A percentile compares a stretch with the other conserved stretches of the same genome.
Conservation (phyloP, 2,888 invertebrate species). For the Pycnomerus fuliginosus region DNA sequence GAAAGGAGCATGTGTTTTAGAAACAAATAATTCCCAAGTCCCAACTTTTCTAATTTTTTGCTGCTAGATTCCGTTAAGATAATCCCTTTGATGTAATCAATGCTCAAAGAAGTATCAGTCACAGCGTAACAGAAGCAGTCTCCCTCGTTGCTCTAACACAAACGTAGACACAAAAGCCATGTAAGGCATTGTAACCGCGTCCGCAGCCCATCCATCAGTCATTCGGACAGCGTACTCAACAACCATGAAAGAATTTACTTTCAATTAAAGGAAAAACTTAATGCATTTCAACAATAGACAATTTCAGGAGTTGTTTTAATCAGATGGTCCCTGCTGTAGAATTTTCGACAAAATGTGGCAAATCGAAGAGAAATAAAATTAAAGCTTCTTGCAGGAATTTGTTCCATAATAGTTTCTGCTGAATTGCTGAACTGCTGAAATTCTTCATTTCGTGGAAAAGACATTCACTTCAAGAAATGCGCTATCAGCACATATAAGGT, state of each 20-base stretch:
- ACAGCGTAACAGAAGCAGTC: slow-evolving; percentile 21
- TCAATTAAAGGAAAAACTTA: slow-evolving; percentile 41
- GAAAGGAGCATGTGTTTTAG: too few relatives aligned
- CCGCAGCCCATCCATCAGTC: slow-evolving; percentile 46
- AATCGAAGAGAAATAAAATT: too few relatives aligned
- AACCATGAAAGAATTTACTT: slow-evolving; percentile 46
- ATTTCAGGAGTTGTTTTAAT: slow-evolving; percentile 13
- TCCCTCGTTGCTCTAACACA: slow-evolving; percentile 40
- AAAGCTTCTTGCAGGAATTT: too few relatives aligned
- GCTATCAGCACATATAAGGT: too few relatives aligned
- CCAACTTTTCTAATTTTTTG: too few relatives aligned
- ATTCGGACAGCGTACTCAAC: slow-evolving; percentile 42
- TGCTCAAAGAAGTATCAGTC: slow-evolving; percentile 19
- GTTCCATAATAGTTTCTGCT: too few relatives aligned
- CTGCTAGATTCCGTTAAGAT: too few relatives aligned
- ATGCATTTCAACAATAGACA: slow-evolving; percentile 29
- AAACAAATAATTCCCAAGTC: too few relatives aligned
- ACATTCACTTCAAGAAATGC: too few relatives aligned
- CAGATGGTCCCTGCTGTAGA: background rate
- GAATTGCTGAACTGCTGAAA: too few relatives aligned
- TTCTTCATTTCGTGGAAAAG: too few relatives aligned
- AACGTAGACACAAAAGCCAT: slow-evolving; percentile 41
- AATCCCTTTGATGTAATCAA: too few relatives aligned
- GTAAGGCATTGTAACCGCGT: slow-evolving; percentile 44
- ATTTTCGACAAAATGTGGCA: background rate